phyloP scores from a whole-genome alignment of 2,113 vertebrate genomes.

The Nicator chloris region DNA sequence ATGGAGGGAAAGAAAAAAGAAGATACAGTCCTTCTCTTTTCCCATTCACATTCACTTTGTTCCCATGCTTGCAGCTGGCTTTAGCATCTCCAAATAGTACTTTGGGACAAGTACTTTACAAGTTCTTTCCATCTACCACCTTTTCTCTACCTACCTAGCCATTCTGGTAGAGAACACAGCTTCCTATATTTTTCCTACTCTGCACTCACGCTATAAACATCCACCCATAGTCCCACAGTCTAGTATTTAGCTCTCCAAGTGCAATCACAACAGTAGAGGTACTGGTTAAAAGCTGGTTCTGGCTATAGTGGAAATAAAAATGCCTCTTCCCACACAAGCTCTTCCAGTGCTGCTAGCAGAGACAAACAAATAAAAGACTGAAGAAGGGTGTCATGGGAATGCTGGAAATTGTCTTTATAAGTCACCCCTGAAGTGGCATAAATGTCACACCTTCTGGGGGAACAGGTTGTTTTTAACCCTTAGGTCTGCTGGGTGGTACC shows the following conservation, averaged over 20 bases:
- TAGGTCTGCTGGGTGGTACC: constrained; percentile 60
- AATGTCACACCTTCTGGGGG: not conserved
- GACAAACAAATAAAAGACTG: not conserved
- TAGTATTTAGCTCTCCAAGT: not conserved
- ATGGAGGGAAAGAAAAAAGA: not conserved
- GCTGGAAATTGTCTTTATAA: not conserved
- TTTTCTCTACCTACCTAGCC: no score
- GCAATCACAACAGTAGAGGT: not conserved
- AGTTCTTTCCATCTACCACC: not conserved
- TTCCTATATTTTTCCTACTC: not conserved
- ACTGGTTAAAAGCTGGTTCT: not conserved
- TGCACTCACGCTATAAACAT: not conserved
- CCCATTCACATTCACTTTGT: not conserved
- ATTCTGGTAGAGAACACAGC: not conserved
- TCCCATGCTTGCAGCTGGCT: not conserved
- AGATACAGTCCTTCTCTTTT: not conserved
- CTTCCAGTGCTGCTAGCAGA: not conserved
- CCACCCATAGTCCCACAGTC: not conserved
- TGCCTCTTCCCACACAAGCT: not conserved
- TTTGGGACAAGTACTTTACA: not conserved
- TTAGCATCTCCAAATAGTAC: not conserved
- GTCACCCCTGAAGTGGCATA: not conserved
- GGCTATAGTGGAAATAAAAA: not conserved
- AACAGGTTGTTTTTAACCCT: constrained; percentile 74
- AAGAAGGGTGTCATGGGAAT: not conserved